These are phyloP conservation scores for Synergus japonicus DNA, from an alignment of 2,888 invertebrate genomes.

Conservation along the genomic window DNA sequence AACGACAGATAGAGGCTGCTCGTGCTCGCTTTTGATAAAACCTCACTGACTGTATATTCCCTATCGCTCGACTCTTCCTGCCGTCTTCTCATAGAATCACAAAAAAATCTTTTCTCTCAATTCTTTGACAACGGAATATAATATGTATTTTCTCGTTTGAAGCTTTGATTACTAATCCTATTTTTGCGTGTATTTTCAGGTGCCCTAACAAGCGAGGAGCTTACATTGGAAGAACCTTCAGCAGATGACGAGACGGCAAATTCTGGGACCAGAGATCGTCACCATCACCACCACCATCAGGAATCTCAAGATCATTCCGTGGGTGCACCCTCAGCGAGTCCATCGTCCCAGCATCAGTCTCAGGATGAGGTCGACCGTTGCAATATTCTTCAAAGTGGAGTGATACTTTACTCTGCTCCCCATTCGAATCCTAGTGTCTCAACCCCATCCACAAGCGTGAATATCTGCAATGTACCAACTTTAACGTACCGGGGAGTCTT, in stretches of 20 bases:
- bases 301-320: slow-evolving; percentile 60
- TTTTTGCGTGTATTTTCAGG: slow-evolving; percentile 79
- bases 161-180: not conserved
- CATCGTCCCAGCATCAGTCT: slow-evolving; percentile 68
- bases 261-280: slow-evolving; percentile 75
- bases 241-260: slow-evolving; percentile 75
- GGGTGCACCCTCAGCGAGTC: slow-evolving; percentile 64
- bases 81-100: slow-evolving; percentile 37
- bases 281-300: slow-evolving; percentile 79
- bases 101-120: not conserved
- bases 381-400: slow-evolving; percentile 73
- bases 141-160: too few species aligned
- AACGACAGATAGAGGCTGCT: slow-evolving; percentile 64
- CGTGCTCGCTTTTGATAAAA: slow-evolving; percentile 62
- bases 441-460: slow-evolving; percentile 70
- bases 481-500: slow-evolving; percentile 84
- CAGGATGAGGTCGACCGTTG: slow-evolving; percentile 72
- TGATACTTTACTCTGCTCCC: slow-evolving; percentile 73
- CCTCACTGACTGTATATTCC: slow-evolving; percentile 41
- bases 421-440: slow-evolving; percentile 66
- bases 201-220: slow-evolving; percentile 88
- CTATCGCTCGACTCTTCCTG: slow-evolving; percentile 70
- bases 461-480: slow-evolving; percentile 77
- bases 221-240: slow-evolving; percentile 82
- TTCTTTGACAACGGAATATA: too few species aligned